A percentile compares a stretch with the other conserved stretches of the same genome.
Conservation (phyloP, 2,797 vertebrate genomes). For the Enteromius viviparus region DNA sequence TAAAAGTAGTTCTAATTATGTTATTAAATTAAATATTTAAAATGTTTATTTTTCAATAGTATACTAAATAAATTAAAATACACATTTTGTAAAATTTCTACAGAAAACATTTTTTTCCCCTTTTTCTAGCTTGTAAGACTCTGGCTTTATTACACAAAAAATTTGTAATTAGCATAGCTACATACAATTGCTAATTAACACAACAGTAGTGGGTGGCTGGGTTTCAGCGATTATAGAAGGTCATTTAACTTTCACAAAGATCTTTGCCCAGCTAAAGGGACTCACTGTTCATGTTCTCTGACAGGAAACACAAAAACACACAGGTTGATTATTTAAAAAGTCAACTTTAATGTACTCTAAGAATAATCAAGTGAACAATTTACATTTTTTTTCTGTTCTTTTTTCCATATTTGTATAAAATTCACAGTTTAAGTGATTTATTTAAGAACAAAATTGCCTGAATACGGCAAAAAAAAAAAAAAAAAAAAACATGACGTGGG, state of each 20-base stretch:
- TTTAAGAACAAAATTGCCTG: slow-evolving; percentile 63
- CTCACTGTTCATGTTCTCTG: slow-evolving; percentile 1
- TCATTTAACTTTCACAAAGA: slow-evolving; percentile 6
- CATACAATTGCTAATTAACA: slow-evolving; percentile 35
- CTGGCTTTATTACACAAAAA: slow-evolving; percentile 46
- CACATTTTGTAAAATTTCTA: not conserved
- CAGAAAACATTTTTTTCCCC: not conserved
- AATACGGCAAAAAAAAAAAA: slow-evolving; percentile 57
- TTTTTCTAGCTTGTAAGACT: slow-evolving; percentile 11
- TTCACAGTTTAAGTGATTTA: slow-evolving; percentile 74
- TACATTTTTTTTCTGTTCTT: slow-evolving; percentile 46
- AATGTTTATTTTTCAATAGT: not conserved
- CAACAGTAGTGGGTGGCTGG: slow-evolving; percentile 7
- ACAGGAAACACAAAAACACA: slow-evolving; percentile 14
- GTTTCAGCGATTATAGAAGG: slow-evolving; percentile 9
- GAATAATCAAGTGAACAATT: slow-evolving; percentile 63
- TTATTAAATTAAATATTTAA: not conserved
- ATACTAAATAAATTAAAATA: not conserved
- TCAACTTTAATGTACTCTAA: slow-evolving; percentile 73
- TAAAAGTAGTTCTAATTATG: not conserved
- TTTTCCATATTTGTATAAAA: slow-evolving; percentile 67
- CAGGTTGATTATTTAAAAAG: slow-evolving; percentile 63
- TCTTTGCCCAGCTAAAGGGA: slow-evolving; percentile 12
- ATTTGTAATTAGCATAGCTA: slow-evolving; percentile 36
- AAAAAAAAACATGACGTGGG: slow-evolving; percentile 45